Base-by-base conservation (phyloP, 2,888 invertebrate genomes). In the Strigamia maritima region DNA sequence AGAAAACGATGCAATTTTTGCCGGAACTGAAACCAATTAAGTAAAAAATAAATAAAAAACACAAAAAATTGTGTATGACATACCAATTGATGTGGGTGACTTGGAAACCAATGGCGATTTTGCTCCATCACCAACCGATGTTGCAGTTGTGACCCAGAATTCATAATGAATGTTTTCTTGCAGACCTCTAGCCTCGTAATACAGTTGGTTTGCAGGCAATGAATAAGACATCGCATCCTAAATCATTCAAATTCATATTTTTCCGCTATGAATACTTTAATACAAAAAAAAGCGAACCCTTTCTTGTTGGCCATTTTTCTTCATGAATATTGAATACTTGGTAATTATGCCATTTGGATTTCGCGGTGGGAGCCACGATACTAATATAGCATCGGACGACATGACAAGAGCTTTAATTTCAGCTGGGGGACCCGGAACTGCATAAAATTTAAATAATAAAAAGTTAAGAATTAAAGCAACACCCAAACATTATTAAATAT, bases 1-100 rank as follows among this genome's bases (percentile, higher is more conserved):
- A 85, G 97, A 95, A 86, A 97, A 97, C 0, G 96, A 96, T 65
- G 96, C 96, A 83, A 97, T 96, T 86, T 94, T 94, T 1, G 97
- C 97, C 75, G 96, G 94, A 80, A 96, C 97, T 93, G 85, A 81
- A 87, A 85, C 82, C 0, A 35, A 35, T 35, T 35, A 1, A 35
- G 8, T 8, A 8, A 35, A 35, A 35, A 35, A 35, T 6, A 35
- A 31, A 31, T 31, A 2, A 31, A 54, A 40, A 31, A 19, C 75
- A 31, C 38, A 26, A 8, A 12, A 31, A 22, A 38, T 38, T 19
- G 1, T 40, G 35, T 38, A 31, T 22, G 16, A 65, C 81, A 79
- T 81, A 86, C 86, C 85, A 81, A 90, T 91, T 83, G 91, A 91
- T 65, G 91, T 90, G 0, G 93, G 93, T 24, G 92, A 89, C 40